phyloP scores from a whole-genome alignment of 2,113 vertebrate genomes.

The Ammodytes marinus region DNA sequence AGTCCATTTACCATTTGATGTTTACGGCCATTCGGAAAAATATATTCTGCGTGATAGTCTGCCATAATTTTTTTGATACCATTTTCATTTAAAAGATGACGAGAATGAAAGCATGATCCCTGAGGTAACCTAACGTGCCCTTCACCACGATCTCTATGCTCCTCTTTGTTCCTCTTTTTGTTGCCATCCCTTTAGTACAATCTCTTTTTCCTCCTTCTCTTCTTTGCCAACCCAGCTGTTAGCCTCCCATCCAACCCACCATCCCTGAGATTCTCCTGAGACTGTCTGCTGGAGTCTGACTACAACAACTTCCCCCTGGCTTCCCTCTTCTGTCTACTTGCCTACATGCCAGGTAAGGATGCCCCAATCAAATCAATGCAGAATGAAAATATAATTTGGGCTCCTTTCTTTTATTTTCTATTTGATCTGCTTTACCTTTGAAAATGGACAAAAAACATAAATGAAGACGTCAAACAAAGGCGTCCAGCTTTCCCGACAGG shows the following conservation, averaged over 20 bases:
- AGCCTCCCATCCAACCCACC: background rate
- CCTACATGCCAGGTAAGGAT: slow-evolving; percentile 23
- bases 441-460: background rate
- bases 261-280: background rate
- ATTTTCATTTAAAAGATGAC: background rate
- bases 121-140: background rate
- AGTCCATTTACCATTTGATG: too few relatives aligned
- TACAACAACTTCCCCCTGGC: background rate
- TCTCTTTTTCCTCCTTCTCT: slow-evolving; percentile 2
- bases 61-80: too few relatives aligned
- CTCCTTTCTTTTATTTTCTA: background rate
- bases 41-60: too few relatives aligned
- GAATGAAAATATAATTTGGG: background rate
- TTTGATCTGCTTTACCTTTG: background rate
- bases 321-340: slow-evolving; percentile 5
- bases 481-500: background rate
- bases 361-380: background rate
- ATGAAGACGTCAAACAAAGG: slow-evolving; percentile 21
- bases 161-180: background rate
- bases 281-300: background rate
- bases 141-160: background rate
- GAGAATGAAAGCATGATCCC: background rate
- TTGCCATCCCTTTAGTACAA: background rate
- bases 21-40: too few relatives aligned
- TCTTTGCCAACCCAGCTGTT: background rate